Conservation (phyloP, 2,113 vertebrate genomes). For the Jacana jacana region DNA sequence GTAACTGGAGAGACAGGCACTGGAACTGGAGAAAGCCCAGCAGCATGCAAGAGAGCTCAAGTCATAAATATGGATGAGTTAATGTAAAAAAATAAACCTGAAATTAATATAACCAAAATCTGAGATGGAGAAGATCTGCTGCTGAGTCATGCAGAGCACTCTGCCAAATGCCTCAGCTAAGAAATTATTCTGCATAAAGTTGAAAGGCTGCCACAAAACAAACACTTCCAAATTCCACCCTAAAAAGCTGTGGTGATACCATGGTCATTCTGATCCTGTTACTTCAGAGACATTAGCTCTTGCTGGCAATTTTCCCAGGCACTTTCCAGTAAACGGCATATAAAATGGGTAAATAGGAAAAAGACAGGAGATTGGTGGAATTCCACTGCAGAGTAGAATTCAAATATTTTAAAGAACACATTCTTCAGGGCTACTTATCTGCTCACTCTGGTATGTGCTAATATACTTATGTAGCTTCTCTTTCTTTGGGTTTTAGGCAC, state of each 20-base stretch:
- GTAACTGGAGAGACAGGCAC: not conserved
- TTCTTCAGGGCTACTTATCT: not conserved
- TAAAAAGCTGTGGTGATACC: not conserved
- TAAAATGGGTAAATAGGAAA: not conserved
- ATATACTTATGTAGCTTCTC: not conserved
- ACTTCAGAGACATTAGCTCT: not conserved
- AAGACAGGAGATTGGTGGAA: not conserved
- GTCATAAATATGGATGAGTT: not conserved
- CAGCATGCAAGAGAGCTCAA: not conserved
- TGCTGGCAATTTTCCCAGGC: not conserved
- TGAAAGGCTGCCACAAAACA: slow-evolving; percentile 23
- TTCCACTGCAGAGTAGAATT: not conserved
- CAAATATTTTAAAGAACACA: not conserved
- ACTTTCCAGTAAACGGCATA: not conserved
- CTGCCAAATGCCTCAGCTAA: not conserved
- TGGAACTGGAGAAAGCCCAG: not conserved
- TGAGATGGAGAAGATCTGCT: not conserved
- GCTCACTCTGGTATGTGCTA: not conserved
- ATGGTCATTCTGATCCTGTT: not conserved
- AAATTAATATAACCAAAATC: slow-evolving; percentile 26
- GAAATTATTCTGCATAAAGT: not conserved
- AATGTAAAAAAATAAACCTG: slow-evolving; percentile 33
- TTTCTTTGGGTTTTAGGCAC: not conserved
- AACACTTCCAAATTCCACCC: not conserved
- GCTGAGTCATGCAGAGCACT: slow-evolving; percentile 19